These are phyloP conservation scores for Papilio elwesi DNA, from an alignment of 2,888 invertebrate species.

Conservation along the genomic window DNA sequence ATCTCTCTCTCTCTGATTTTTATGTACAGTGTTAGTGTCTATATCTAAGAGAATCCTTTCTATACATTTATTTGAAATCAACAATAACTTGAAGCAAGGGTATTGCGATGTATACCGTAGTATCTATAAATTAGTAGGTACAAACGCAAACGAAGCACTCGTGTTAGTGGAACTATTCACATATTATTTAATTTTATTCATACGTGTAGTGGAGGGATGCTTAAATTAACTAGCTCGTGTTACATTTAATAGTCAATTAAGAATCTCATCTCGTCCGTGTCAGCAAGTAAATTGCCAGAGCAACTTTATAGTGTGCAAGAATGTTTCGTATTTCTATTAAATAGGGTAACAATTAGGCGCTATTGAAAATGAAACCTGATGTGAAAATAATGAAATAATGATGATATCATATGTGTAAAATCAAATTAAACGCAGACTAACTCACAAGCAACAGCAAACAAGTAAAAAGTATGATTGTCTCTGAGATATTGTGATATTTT, in stretches of 20 bases:
- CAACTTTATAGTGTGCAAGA: constrained; percentile 7
- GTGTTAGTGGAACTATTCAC: constrained; percentile 8
- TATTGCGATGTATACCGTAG: neutral
- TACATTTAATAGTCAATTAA: constrained; percentile 33
- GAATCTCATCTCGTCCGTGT: constrained; percentile 29
- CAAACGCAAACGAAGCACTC: neutral
- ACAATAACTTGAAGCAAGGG: neutral
- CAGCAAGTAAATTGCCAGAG: constrained; percentile 20
- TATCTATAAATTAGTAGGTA: neutral
- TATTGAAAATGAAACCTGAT: too few species aligned
- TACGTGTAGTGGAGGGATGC: constrained; percentile 1
- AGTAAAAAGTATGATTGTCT: too few species aligned
- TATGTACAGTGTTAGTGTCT: too few species aligned
- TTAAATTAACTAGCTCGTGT: constrained; percentile 25
- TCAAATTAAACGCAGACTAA: too few species aligned
- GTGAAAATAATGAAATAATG: too few species aligned
- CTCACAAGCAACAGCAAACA: too few species aligned
- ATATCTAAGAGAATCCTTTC: too few species aligned
- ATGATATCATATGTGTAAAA: too few species aligned
- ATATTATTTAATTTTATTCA: constrained; percentile 19
- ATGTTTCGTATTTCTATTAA: neutral
- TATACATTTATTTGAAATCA: too few species aligned
- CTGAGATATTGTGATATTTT: too few species aligned
- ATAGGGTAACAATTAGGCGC: neutral
- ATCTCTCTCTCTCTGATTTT: too few species aligned